Evolutionary conservation across 2,888 invertebrate genomes (phyloP).

Genomic region (Trachelus tabidus): DNA sequence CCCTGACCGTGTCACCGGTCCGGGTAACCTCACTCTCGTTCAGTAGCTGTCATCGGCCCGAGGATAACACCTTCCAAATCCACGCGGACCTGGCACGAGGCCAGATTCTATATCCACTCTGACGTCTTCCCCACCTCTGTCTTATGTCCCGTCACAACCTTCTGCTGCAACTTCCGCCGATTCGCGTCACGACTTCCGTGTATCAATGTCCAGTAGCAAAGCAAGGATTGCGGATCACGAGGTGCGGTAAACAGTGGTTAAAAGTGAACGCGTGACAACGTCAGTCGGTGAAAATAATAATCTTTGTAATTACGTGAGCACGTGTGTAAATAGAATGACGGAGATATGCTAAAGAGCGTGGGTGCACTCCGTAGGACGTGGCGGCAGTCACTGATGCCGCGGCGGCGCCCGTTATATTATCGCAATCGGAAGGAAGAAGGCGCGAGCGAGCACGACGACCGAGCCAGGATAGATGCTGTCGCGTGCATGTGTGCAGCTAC

Average conservation of each 20-base stretch:
- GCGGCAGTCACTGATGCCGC: conserved; percentile 38
- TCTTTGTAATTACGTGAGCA: not conserved
- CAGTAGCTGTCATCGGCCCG: not conserved
- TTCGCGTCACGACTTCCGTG: not conserved
- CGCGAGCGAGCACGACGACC: conserved; percentile 50
- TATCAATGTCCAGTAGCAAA: not conserved
- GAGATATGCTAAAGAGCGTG: conserved; percentile 14
- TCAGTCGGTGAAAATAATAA: not conserved
- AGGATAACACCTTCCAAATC: not conserved
- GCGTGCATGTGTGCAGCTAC: conserved; percentile 65
- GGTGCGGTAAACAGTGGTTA: not conserved
- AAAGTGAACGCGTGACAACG: not conserved
- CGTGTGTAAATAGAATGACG: not conserved
- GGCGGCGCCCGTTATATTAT: conserved; percentile 40
- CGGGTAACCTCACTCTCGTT: not conserved
- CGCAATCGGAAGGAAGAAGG: conserved; percentile 44
- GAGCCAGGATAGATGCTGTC: conserved; percentile 62
- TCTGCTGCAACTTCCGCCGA: not conserved
- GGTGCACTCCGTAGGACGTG: conserved; percentile 30
- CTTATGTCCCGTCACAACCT: not conserved
- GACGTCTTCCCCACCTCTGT: not conserved
- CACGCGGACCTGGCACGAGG: not conserved
- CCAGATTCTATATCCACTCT: not conserved
- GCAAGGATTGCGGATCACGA: not conserved
- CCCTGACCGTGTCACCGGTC: not conserved